Evolutionary conservation across 2,888 invertebrate genomes (phyloP), one percentile per base, ranked within the genome.

Genomic region (Microplitis deprimator): DNA sequence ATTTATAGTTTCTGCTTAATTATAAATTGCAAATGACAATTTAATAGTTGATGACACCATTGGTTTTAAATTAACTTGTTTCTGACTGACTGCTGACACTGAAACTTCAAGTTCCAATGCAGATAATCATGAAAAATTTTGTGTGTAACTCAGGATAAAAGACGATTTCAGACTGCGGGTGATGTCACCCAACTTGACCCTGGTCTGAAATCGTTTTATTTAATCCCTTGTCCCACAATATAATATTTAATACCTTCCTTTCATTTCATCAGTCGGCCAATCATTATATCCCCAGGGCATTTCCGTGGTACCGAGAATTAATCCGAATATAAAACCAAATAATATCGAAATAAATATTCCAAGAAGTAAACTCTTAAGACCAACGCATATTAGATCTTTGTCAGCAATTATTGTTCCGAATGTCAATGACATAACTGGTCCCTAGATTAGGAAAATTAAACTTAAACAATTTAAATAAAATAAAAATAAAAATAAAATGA

Each of bases 341-440:
- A 94, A 79, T 68, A 95, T 90, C 13, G 96, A 96, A n/a, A 95
- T 89, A 0, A 93, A 88, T 91, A 96, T 93, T 59, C 96, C 96
- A 17, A 94, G 88, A 1, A 93, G 85, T 78, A 96, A 91, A 80
- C 94, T 93, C 78, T 93, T 92, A 61, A 96, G 91, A 2, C 96
- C 96, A 77, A 94, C 92, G 83, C 91, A 92, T 82, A 95, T 92
- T 6, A 96, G 91, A 80, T 92, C 92, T 83, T 92, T 90, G 87
- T 96, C 96, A 39, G 95, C 92, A 83, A 96, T 95, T 79, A 95
- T 94, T 29, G 94, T 93, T 6, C 96, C 96, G 87, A 96, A 96
- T 74, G 96, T 95, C 81, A 95, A 93, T n/a, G 96, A 96, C 93
- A 96, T 94, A 13, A 96, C 96, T 0, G 96, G 96, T 1, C 96